These are phyloP conservation scores for Halictus quadricinctus DNA, from an alignment of 2,888 invertebrate species.

Conservation along the genomic window DNA sequence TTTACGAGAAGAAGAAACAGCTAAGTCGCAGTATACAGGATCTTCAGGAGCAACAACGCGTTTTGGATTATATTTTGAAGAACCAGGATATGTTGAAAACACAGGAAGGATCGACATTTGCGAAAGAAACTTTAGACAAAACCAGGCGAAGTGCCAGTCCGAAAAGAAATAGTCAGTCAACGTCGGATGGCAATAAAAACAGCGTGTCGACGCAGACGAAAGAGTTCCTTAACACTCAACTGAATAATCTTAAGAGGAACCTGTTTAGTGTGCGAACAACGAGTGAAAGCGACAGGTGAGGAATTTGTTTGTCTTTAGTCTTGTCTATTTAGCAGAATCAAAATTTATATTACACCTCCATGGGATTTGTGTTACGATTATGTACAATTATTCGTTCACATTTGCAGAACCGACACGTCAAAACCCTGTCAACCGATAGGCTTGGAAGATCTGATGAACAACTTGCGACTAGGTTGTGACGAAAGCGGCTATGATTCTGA, in stretches of 20 bases:
- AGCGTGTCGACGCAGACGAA: conserved; percentile 44
- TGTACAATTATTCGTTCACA: conserved; percentile 16
- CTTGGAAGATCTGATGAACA: conserved; percentile 79
- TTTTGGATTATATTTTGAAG: conserved; percentile 76
- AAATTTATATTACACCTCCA: not conserved
- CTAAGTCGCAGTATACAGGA: conserved; percentile 78
- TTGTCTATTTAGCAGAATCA: not conserved
- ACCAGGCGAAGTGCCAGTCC: conserved; percentile 43
- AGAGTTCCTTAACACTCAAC: conserved; percentile 41
- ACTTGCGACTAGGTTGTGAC: conserved; percentile 82
- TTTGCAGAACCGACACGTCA: conserved; percentile 57
- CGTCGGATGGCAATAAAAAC: conserved; percentile 48
- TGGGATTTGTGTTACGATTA: not conserved
- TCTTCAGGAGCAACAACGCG: conserved; percentile 78
- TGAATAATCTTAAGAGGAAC: conserved; percentile 74
- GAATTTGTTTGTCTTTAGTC: not conserved
- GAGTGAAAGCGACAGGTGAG: conserved; percentile 74
- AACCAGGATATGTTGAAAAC: conserved; percentile 74
- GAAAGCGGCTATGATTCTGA: conserved; percentile 86
- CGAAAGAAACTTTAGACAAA: conserved; percentile 67
- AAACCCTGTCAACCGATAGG: conserved; percentile 64
- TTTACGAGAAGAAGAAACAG: conserved; percentile 70
- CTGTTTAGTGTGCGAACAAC: conserved; percentile 67
- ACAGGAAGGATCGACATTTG: conserved; percentile 68
- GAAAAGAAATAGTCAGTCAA: conserved; percentile 31